Base-by-base conservation (phyloP, 2,113 vertebrate species). In the Butorides virescens region DNA sequence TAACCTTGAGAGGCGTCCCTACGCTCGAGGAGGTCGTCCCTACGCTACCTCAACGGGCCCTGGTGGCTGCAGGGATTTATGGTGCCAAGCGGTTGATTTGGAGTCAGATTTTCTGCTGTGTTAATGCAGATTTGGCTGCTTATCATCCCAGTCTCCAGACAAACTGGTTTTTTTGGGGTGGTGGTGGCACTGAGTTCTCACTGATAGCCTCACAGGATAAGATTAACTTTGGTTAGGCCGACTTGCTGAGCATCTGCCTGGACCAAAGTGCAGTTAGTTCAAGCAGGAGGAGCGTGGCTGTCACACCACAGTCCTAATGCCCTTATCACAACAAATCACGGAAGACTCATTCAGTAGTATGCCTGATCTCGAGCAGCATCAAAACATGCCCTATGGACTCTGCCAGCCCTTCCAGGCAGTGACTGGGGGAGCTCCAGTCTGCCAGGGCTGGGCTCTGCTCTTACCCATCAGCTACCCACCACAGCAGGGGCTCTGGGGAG, bases 91-190 rank as follows among this genome's bases (percentile, higher is more conserved):
- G 20, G 21, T 65, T 77, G 58, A 59, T 53, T 30, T 59, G 29
- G 10, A 58, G 65, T 32, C 44, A 88, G 71, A 15, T 72, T n/a
- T 83, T 82, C 56, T 92, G n/a, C 53, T 36, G 6, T 27, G 22
- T 34, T 84, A 36, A 62, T 36, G 52, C n/a, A 36, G 13, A 73
- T 78, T 73, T 0, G 1, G 59, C 10, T 1, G 1, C 36, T 58
- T 70, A 15, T 22, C 55, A 80, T 16, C 32, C 16, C n/a, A 56
- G 23, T 37, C 34, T 78, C 39, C 47, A 37, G 85, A 27, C 34
- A 71, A 55, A 71, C 5, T 1, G 1, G 12, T 42, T 6, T 26
- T 29, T 34, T 8, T 7, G 4, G 34, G 13, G 9, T 15, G 4
- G 2, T 53, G 19, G 16, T 49, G 20, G n/a, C n/a, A n/a, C 65